These are phyloP conservation scores for Leptinotarsa juncta DNA, from an alignment of 2,888 invertebrate genomes.

Conservation along the genomic window DNA sequence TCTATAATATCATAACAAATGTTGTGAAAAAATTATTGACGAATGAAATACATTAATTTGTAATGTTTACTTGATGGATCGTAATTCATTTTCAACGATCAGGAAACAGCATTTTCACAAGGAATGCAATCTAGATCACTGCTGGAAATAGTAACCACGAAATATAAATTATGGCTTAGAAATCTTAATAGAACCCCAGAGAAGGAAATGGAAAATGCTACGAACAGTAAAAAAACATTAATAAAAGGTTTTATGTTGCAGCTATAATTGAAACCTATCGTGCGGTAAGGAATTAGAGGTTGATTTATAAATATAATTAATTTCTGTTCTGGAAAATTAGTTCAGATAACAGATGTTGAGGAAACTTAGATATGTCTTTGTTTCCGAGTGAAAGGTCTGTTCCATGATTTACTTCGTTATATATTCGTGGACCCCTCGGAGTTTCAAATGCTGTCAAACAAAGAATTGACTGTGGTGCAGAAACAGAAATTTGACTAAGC, in stretches of 20 bases:
- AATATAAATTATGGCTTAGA: slow-evolving; percentile 38
- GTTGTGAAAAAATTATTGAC: too few species aligned
- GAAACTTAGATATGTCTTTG: not conserved
- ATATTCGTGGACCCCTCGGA: too few species aligned
- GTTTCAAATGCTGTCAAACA: too few species aligned
- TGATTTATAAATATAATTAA: slow-evolving; percentile 29
- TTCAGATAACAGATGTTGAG: not conserved
- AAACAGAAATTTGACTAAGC: too few species aligned
- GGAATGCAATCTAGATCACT: slow-evolving; percentile 30
- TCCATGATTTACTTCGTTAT: too few species aligned
- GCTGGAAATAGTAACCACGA: slow-evolving; percentile 33
- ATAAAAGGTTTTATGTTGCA: slow-evolving; percentile 24
- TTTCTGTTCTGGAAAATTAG: slow-evolving; percentile 16
- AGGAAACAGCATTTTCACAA: too few species aligned
- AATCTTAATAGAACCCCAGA: slow-evolving; percentile 16
- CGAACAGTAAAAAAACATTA: slow-evolving; percentile 22
- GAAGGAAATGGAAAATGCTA: slow-evolving; percentile 14
- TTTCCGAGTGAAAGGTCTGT: too few species aligned
- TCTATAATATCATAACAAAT: too few species aligned
- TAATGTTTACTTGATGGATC: too few species aligned
- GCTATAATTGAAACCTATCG: slow-evolving; percentile 34
- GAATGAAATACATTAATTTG: too few species aligned
- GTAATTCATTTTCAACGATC: too few species aligned
- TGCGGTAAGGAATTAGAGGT: slow-evolving; percentile 24
- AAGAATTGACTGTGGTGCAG: too few species aligned